These are phyloP conservation scores for Lagocephalus sceleratus DNA, from an alignment of 2,797 vertebrate species.

Conservation along the genomic window DNA sequence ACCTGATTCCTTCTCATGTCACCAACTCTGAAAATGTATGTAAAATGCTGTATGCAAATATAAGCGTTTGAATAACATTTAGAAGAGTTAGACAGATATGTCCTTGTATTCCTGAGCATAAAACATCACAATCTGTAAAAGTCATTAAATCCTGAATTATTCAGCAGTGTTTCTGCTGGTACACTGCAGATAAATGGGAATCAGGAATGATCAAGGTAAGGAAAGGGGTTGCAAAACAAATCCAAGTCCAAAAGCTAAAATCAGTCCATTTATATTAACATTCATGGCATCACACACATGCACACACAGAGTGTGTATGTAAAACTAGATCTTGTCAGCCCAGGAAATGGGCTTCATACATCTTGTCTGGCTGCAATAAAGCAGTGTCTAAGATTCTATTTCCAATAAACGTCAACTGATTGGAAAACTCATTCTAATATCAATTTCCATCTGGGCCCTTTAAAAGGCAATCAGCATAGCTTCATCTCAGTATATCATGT, in stretches of 20 bases:
- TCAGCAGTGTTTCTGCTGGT: conserved; percentile 9
- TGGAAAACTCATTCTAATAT: conserved; percentile 85
- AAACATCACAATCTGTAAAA: not conserved
- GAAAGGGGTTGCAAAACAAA: conserved; percentile 34
- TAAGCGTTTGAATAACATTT: conserved; percentile 23
- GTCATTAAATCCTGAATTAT: no score
- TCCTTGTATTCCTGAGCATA: conserved; percentile 22
- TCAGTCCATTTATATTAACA: conserved; percentile 65
- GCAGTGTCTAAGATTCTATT: conserved; percentile 77
- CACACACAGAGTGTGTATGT: conserved; percentile 39
- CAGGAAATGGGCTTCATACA: conserved; percentile 79
- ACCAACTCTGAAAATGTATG: conserved; percentile 32
- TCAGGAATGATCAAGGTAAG: not conserved
- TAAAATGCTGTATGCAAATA: conserved; percentile 19
- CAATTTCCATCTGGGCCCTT: conserved; percentile 82
- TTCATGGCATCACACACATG: conserved; percentile 47
- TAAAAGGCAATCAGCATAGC: conserved; percentile 83
- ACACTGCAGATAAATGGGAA: not conserved
- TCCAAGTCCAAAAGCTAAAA: conserved; percentile 47
- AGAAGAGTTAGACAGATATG: conserved; percentile 19
- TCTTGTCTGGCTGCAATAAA: conserved; percentile 80
- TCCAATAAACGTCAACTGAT: conserved; percentile 82
- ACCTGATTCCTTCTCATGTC: conserved; percentile 29
- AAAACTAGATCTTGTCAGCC: conserved; percentile 67
- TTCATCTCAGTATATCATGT: conserved; percentile 80